Percentiles rank a stretch among this genome's conserved stretches.
These are phyloP conservation scores for Lordiphosa fenestrarum DNA, from an alignment of 2,888 invertebrate genomes.

Conservation along the genomic window DNA sequence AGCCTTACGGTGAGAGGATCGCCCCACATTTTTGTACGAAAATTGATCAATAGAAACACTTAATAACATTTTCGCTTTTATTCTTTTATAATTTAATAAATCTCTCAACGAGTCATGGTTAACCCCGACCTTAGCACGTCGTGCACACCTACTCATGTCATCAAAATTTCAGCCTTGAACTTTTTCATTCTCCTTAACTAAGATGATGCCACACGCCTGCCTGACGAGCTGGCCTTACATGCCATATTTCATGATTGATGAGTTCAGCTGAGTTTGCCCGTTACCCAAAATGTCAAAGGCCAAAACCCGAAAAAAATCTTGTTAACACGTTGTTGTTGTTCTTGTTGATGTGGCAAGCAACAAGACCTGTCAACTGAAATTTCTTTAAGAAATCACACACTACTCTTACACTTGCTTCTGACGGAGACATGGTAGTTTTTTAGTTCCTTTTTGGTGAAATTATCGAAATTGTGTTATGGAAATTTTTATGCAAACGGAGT, in stretches of 20 bases:
- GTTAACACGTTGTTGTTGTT: slow-evolving; percentile 40
- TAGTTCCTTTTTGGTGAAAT: slow-evolving; percentile 42
- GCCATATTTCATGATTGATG: slow-evolving; percentile 8
- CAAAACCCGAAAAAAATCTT: slow-evolving; percentile 25
- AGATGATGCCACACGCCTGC: slow-evolving; percentile 2
- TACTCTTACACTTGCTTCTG: slow-evolving; percentile 16
- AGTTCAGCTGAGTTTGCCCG: slow-evolving; percentile 13
- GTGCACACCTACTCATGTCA: neutral
- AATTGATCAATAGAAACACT: too few species aligned
- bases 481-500: slow-evolving; percentile 63
- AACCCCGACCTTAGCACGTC: slow-evolving; percentile 1
- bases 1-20: too few species aligned
- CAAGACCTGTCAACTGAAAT: slow-evolving; percentile 5
- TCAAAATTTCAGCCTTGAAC: neutral
- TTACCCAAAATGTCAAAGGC: slow-evolving; percentile 25
- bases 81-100: too few species aligned
- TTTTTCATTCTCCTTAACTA: slow-evolving; percentile 1
- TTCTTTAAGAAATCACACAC: neutral
- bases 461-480: slow-evolving; percentile 73
- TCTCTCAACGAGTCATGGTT: too few species aligned
- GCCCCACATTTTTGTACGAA: too few species aligned
- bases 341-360: slow-evolving; percentile 8
- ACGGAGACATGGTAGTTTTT: slow-evolving; percentile 41
- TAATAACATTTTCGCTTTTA: too few species aligned
- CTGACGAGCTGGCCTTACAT: slow-evolving; percentile 3